A percentile compares a stretch with the other conserved stretches of the same genome.
Evolutionary conservation across 2,797 vertebrate species (phyloP).

Genomic region (Cryptoprocta ferox): DNA sequence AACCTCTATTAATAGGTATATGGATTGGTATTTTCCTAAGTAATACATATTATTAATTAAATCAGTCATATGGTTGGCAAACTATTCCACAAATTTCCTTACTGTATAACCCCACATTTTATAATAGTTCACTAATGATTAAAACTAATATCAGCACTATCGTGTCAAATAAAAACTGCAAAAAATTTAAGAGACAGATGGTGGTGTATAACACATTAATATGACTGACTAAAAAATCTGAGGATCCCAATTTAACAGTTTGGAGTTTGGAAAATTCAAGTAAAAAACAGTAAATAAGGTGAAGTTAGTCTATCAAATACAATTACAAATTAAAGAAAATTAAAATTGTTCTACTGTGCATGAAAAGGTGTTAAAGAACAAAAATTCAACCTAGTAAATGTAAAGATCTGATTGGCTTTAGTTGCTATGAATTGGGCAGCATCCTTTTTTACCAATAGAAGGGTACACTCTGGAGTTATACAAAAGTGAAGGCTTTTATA

Average conservation of each 20-base stretch:
- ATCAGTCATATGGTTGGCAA: not conserved
- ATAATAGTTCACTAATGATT: conserved; percentile 14
- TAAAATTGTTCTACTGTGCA: not conserved
- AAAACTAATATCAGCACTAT: conserved; percentile 8
- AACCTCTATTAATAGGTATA: not conserved
- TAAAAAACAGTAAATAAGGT: conserved; percentile 21
- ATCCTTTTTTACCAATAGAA: not conserved
- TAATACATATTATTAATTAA: conserved; percentile 44
- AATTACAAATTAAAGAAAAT: conserved; percentile 39
- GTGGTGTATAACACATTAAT: not conserved
- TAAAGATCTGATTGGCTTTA: not conserved
- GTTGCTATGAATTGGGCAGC: not conserved
- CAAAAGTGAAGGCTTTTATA: not conserved
- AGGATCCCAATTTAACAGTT: not conserved
- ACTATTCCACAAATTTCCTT: not conserved
- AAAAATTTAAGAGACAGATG: conserved; percentile 20
- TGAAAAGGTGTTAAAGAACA: not conserved
- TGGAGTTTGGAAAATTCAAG: not conserved
- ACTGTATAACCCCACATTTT: not conserved
- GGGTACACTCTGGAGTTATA: not conserved
- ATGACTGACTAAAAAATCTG: not conserved
- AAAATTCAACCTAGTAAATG: not conserved
- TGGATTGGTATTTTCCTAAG: conserved; percentile 10
- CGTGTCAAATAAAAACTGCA: not conserved
- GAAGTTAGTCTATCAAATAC: not conserved